Evolutionary conservation across 2,888 invertebrate species (phyloP).

Genomic region (Agonopterix arenella): DNA sequence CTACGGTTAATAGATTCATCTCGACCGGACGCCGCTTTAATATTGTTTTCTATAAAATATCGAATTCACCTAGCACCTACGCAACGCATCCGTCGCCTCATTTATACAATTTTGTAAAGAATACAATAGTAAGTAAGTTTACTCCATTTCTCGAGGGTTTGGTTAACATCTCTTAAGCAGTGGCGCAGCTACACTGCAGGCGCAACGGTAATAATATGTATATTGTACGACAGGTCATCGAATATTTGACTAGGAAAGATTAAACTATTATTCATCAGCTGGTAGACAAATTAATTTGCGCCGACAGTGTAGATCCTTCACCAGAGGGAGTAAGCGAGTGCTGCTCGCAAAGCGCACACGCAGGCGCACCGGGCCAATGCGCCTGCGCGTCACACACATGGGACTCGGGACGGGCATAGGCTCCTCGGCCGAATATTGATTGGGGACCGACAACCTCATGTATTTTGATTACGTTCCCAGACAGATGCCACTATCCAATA

Average conservation of each 20-base stretch:
- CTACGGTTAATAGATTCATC: neutral
- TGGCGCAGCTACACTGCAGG: slow-evolving; percentile 50
- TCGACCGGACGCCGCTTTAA: slow-evolving; percentile 67
- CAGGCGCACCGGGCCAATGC: slow-evolving; percentile 41
- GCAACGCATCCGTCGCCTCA: slow-evolving; percentile 68
- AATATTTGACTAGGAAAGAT: neutral
- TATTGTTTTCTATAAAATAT: neutral
- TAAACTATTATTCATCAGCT: neutral
- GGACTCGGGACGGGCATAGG: slow-evolving; percentile 38
- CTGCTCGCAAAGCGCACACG: slow-evolving; percentile 67
- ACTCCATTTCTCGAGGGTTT: neutral
- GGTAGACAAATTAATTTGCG: slow-evolving; percentile 19
- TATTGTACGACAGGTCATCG: too few species aligned
- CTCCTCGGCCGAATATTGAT: slow-evolving; percentile 39
- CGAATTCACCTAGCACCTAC: slow-evolving; percentile 2
- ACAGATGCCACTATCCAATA: too few species aligned
- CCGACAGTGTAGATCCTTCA: slow-evolving; percentile 55
- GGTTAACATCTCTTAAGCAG: slow-evolving; percentile 26
- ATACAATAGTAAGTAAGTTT: neutral
- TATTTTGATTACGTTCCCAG: neutral
- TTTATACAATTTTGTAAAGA: slow-evolving; percentile 11
- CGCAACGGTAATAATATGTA: slow-evolving; percentile 22
- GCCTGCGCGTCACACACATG: slow-evolving; percentile 47
- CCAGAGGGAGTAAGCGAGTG: slow-evolving; percentile 66
- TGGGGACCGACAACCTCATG: slow-evolving; percentile 45